Conservation (phyloP, 1,140 invertebrate species). For the Scaptodrosophila lebanonensis region DNA sequence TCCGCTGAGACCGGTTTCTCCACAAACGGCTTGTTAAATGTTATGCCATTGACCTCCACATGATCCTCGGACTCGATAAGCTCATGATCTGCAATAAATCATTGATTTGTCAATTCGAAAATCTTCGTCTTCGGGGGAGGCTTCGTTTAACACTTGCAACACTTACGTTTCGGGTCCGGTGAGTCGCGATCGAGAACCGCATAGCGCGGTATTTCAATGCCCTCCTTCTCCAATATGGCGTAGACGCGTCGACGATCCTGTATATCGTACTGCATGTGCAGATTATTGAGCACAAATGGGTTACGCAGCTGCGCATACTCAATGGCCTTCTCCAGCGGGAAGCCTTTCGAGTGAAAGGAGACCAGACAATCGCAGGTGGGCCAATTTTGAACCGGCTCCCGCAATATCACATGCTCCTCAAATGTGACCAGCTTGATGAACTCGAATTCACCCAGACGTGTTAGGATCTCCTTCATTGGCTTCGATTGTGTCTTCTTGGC, state of each 20-base stretch:
- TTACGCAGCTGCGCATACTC: slow-evolving; percentile 95
- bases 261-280: slow-evolving; percentile 99
- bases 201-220: slow-evolving; percentile 98
- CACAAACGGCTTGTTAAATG: slow-evolving; percentile 99
- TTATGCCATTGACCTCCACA: slow-evolving; percentile 97
- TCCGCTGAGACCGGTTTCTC: slow-evolving; percentile 92
- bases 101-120: background rate
- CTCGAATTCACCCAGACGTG: slow-evolving; percentile 95
- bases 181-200: slow-evolving; percentile 97
- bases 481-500: slow-evolving; percentile 98
- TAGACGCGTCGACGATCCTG: slow-evolving; percentile 97
- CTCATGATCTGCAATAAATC: slow-evolving; percentile 86
- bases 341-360: slow-evolving; percentile 99
- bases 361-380: slow-evolving; percentile 98
- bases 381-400: slow-evolving; percentile 98
- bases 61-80: slow-evolving; percentile 98
- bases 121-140: slow-evolving; percentile 30
- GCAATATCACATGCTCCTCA: slow-evolving; percentile 94
- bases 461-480: slow-evolving; percentile 99
- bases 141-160: rapidly evolving
- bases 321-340: slow-evolving; percentile 98
- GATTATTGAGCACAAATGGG: slow-evolving; percentile 98
- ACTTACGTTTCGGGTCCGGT: slow-evolving; percentile 90
- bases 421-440: slow-evolving; percentile 96
- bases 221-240: slow-evolving; percentile 93